Percentiles rank a stretch among this genome's conserved stretches.
These are phyloP conservation scores for Sipha flava DNA, from an alignment of 1,140 invertebrate genomes.

Conservation along the genomic window DNA sequence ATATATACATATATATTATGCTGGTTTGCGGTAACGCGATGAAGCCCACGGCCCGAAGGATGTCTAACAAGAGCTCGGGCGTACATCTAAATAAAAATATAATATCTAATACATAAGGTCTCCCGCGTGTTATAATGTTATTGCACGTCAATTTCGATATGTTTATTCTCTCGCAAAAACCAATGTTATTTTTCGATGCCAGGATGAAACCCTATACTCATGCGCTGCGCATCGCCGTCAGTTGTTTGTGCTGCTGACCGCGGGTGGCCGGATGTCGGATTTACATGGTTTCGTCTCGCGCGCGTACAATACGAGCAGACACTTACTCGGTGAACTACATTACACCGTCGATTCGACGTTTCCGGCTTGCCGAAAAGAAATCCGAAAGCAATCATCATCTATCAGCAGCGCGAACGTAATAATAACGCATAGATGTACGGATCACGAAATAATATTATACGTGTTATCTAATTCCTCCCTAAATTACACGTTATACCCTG, in stretches of 20 bases:
- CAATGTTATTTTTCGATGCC: neutral
- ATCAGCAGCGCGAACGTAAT: too few species aligned
- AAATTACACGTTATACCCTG: conserved; percentile 4
- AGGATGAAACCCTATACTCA: neutral
- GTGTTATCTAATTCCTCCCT: neutral
- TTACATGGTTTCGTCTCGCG: neutral
- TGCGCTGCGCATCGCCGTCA: neutral
- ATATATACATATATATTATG: too few species aligned
- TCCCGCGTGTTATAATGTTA: neutral
- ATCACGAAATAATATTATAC: neutral
- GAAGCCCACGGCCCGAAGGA: neutral
- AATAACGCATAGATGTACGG: neutral
- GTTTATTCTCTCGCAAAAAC: conserved; percentile 3
- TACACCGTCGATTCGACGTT: neutral
- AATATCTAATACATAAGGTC: neutral
- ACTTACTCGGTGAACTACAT: too few species aligned
- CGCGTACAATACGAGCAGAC: too few species aligned
- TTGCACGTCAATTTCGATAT: neutral
- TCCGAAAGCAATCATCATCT: neutral
- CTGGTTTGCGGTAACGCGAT: too few species aligned
- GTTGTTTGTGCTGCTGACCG: neutral
- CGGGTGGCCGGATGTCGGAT: neutral
- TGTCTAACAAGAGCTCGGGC: neutral
- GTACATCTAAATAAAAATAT: neutral
- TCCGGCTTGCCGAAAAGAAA: neutral